phyloP scores from a whole-genome alignment of 2,113 vertebrate species.

The Piliocolobus tephrosceles region DNA sequence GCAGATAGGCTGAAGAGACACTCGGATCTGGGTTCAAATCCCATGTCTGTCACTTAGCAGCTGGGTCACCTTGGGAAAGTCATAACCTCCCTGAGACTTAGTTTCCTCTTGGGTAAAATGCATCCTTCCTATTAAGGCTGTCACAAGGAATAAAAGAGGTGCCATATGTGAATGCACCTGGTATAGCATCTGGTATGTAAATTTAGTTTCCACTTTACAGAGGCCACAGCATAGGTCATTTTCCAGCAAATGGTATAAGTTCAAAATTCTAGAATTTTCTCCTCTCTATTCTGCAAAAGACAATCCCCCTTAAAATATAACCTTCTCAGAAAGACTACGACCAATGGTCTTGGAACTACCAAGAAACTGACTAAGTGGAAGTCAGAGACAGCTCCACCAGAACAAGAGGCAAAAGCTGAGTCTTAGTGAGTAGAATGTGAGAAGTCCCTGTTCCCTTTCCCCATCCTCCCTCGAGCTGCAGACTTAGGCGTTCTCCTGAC shows the following conservation, averaged over 20 bases:
- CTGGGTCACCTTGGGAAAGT: not conserved
- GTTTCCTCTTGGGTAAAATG: not conserved
- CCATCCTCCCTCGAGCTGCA: not conserved
- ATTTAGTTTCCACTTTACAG: not conserved
- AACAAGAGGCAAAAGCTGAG: not conserved
- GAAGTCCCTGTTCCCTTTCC: not conserved
- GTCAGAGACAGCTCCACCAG: conserved; percentile 5
- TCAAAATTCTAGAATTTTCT: not conserved
- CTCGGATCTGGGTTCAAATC: not conserved
- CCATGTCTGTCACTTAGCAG: not conserved
- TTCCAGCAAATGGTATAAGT: not conserved
- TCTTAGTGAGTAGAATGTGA: not conserved
- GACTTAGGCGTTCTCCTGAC: not conserved
- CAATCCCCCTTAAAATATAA: not conserved
- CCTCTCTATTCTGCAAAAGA: not conserved
- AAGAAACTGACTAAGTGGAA: not conserved
- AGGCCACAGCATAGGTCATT: not conserved
- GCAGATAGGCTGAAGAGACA: not conserved
- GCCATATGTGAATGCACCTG: not conserved
- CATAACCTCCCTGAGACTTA: not conserved
- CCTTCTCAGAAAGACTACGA: not conserved
- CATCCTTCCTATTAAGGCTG: not conserved
- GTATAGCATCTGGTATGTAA: not conserved
- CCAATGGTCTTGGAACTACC: not conserved
- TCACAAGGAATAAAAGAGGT: not conserved